phyloP scores from a whole-genome alignment of 2,113 vertebrate genomes.

The Menidia beryllina region DNA sequence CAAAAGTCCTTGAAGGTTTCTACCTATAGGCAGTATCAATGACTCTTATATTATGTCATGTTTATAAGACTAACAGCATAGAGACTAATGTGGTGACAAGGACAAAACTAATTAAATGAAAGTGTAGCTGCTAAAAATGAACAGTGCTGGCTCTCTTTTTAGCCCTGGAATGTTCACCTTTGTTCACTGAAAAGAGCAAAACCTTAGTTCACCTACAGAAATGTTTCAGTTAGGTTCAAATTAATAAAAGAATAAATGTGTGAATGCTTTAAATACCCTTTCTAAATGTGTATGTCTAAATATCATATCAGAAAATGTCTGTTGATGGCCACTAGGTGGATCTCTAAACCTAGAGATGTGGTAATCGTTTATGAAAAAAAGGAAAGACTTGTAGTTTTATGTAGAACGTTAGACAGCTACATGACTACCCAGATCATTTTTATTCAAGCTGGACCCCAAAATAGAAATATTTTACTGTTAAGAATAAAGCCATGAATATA shows the following conservation, averaged over 20 bases:
- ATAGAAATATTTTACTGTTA: neutral
- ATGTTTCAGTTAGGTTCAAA: neutral
- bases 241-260: conserved; percentile 6
- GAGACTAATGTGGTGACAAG: neutral
- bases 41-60: neutral
- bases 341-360: conserved; percentile 30
- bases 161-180: neutral
- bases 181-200: neutral
- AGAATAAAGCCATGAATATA: conserved; percentile 11
- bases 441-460: neutral
- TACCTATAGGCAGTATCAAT: neutral
- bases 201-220: neutral
- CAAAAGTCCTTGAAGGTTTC: neutral
- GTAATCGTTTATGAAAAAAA: neutral
- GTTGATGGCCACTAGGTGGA: conserved; percentile 52
- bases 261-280: neutral
- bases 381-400: neutral
- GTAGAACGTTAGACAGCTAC: neutral
- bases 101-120: neutral
- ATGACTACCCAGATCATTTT: too few relatives aligned
- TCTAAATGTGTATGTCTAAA: neutral
- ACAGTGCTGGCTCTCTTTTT: neutral
- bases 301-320: neutral
- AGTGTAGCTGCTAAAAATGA: neutral
- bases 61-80: neutral